These are phyloP conservation scores for Gymnoscopelus braueri DNA, from an alignment of 2,797 vertebrate genomes.

Conservation along the genomic window DNA sequence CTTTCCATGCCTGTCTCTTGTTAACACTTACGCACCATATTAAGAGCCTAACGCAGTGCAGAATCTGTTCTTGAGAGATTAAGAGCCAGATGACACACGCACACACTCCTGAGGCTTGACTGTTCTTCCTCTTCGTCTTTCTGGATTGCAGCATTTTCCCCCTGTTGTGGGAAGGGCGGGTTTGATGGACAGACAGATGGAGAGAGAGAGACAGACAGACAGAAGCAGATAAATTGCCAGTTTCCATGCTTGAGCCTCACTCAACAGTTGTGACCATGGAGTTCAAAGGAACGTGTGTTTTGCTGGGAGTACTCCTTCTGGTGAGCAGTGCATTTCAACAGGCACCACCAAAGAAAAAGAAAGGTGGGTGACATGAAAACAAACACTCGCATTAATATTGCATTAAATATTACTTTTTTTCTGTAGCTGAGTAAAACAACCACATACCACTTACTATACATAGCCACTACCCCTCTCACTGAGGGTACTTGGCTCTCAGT, in stretches of 20 bases:
- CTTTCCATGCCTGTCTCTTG: constrained; percentile 40
- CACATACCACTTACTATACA: background rate
- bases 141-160: constrained; percentile 58
- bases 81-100: constrained; percentile 39
- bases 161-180: constrained; percentile 47
- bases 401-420: background rate
- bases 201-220: constrained; percentile 22
- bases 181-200: constrained; percentile 12
- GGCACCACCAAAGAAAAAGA: constrained; percentile 70
- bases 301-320: constrained; percentile 84
- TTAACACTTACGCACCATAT: constrained; percentile 19
- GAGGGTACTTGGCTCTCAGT: background rate
- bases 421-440: background rate
- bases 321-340: constrained; percentile 77
- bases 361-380: constrained; percentile 79
- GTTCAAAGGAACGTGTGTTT: constrained; percentile 73
- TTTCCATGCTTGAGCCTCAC: constrained; percentile 50
- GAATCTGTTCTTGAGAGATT: no score
- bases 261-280: constrained; percentile 78
- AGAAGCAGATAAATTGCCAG: constrained; percentile 61
- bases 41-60: constrained; percentile 31
- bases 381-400: background rate
- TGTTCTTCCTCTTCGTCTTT: constrained; percentile 59
- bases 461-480: background rate
- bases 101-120: constrained; percentile 40